Evolutionary conservation across 53 echinoderm and acorn worm species (phyloP), one percentile per base, ranked within the genome.

Genomic region (Zoroaster sp.): DNA sequence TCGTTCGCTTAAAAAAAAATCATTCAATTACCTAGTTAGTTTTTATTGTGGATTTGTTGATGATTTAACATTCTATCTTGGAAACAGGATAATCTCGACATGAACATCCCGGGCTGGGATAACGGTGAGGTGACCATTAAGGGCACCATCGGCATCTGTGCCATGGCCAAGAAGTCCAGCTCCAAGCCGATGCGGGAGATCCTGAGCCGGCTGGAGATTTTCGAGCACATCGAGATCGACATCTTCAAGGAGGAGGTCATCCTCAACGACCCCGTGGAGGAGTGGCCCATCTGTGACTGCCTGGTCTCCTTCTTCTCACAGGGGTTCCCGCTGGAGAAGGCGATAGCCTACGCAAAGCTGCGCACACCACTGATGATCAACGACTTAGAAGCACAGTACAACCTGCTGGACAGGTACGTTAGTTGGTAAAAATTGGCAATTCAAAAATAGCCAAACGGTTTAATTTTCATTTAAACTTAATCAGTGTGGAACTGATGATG

Each of bases 131-230:
- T 83, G 63, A 91, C 88, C 37, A 79, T 91, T 5, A 92, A 92
- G 69, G 91, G 94, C 15, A 72, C 87, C 20, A 91, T 95, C n/a
- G 98, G 95, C 11, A 92, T 97, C 76, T 97, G 98, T 82, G 95
- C 95, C 76, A 97, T 97, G 98, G 94, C 88, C 15, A 97, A 97
- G 89, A 97, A 97, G 73, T 95, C 95, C 11, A 77, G 87, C 76
- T 97, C 98, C 46, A 92, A 96, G 74, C 98, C 98, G n/a, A 97
- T 97, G 98, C 92, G 94, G 38, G 98, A 97, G 89, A 97, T 97
- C 63, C 89, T 95, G 40, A 91, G 85, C 63, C 90, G 98, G 13
- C 91, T 97, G 7, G 94, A 94, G 69, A 92, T 95, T 28, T 97
- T 97, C 78, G 95, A 97, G 69, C 92, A 87, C 76, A 97, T 97